Evolutionary conservation across 2,888 invertebrate genomes (phyloP).

Genomic region (Cynaeus angustus): DNA sequence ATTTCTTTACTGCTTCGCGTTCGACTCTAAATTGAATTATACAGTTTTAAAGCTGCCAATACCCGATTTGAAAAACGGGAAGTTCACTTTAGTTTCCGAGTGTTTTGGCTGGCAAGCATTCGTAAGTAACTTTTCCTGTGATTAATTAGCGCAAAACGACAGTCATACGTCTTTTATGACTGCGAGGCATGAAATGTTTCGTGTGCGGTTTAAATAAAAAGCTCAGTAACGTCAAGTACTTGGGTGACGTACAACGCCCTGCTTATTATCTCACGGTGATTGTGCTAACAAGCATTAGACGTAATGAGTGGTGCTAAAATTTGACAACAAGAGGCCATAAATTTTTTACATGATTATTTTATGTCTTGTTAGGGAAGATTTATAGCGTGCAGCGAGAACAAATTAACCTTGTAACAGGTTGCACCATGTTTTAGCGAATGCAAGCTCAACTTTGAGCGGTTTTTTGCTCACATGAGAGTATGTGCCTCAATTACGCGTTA

Average conservation of each 20-base stretch:
- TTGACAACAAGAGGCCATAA: conserved; percentile 12
- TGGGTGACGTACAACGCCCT: conserved; percentile 2
- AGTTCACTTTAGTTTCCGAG: neutral
- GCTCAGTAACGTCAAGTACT: conserved; percentile 12
- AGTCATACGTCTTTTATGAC: conserved; percentile 32
- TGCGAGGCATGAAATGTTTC: conserved; percentile 30
- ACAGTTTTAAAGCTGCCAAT: conserved; percentile 5
- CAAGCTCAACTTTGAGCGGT: no score
- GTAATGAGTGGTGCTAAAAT: conserved; percentile 7
- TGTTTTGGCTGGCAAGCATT: neutral
- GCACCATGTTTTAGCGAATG: neutral
- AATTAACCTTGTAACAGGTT: conserved; percentile 4
- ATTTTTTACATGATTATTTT: conserved; percentile 12
- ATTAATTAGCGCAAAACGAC: conserved; percentile 32
- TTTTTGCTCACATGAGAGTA: no score
- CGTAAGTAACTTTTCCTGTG: conserved; percentile 21
- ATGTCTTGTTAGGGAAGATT: conserved; percentile 15
- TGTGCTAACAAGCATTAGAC: conserved; percentile 14
- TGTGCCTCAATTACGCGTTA: no score
- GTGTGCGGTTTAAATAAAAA: conserved; percentile 21
- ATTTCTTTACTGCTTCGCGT: conserved; percentile 12
- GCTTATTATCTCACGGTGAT: conserved; percentile 14
- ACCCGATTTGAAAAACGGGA: neutral
- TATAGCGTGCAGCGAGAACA: conserved; percentile 3
- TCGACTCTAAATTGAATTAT: conserved; percentile 26